Conservation (phyloP, 2,888 invertebrate genomes). For the Catocala nupta region DNA sequence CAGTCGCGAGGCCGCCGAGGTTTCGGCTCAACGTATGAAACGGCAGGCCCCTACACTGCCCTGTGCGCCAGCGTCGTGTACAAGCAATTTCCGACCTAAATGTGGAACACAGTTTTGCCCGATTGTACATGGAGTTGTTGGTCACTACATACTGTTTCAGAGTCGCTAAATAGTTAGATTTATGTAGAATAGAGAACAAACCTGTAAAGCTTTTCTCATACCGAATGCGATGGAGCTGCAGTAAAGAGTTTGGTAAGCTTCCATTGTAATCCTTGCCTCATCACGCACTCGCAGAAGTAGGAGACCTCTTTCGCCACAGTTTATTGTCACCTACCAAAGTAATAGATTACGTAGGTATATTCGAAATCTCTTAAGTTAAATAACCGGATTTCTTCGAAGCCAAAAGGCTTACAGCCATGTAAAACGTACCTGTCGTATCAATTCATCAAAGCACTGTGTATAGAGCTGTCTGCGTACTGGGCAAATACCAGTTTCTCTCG, state of each 20-base stretch:
- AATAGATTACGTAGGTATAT: background rate
- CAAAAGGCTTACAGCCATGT: too few species aligned
- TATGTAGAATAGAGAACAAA: slow-evolving; percentile 56
- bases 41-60: too few species aligned
- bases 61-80: too few species aligned
- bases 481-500: slow-evolving; percentile 98
- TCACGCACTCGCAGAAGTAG: slow-evolving; percentile 96
- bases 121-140: too few species aligned
- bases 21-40: too few species aligned
- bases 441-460: slow-evolving; percentile 96
- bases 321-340: slow-evolving; percentile 95
- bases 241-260: slow-evolving; percentile 98
- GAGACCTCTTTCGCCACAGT: slow-evolving; percentile 98
- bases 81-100: too few species aligned
- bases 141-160: too few species aligned
- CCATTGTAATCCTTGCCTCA: slow-evolving; percentile 98
- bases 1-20: too few species aligned
- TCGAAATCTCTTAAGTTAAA: too few species aligned
- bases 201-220: slow-evolving; percentile 98
- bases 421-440: slow-evolving; percentile 77
- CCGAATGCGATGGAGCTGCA: slow-evolving; percentile 99
- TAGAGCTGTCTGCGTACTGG: slow-evolving; percentile 97
- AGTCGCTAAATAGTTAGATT: too few species aligned
- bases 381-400: too few species aligned
- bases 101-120: too few species aligned